phyloP scores from a whole-genome alignment of 2,888 invertebrate genomes.

The Ectemnius continuus region DNA sequence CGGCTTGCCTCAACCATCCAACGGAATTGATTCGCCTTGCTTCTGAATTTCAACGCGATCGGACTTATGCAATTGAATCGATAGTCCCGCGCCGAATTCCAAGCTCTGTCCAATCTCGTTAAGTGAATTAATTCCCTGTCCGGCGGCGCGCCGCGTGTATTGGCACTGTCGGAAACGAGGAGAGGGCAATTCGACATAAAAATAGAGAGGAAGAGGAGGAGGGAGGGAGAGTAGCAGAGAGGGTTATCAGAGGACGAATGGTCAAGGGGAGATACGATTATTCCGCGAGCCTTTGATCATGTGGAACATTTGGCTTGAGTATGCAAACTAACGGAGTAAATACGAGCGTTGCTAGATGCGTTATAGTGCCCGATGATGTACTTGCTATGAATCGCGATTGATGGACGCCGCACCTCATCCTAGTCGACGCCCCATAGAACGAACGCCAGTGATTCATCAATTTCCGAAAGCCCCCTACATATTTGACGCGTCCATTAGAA shows the following conservation, averaged over 20 bases:
- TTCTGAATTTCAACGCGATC: conserved; percentile 5
- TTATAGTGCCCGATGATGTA: not conserved
- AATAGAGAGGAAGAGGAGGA: no score
- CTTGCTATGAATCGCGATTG: no score
- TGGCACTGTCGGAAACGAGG: not conserved
- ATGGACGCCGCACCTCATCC: no score
- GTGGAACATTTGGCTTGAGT: conserved; percentile 16
- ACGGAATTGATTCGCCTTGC: conserved; percentile 9
- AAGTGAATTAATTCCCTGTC: conserved; percentile 32
- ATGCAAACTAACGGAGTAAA: conserved; percentile 16
- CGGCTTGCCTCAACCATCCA: not conserved
- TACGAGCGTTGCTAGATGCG: conserved; percentile 1
- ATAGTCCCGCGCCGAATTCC: conserved; percentile 22
- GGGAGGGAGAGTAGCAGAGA: not conserved
- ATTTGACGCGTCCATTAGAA: no score
- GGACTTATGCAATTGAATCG: conserved; percentile 20
- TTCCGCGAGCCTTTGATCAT: conserved; percentile 9
- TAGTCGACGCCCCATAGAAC: no score
- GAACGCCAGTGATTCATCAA: no score
- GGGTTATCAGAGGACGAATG: conserved; percentile 13
- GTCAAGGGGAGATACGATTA: conserved; percentile 25
- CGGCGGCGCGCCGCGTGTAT: conserved; percentile 12
- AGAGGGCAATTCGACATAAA: no score
- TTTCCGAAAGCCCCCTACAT: no score
- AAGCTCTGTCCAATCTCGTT: conserved; percentile 22